These are phyloP conservation scores for Sylvilagus floridanus DNA, from an alignment of 2,797 vertebrate species.

Conservation along the genomic window DNA sequence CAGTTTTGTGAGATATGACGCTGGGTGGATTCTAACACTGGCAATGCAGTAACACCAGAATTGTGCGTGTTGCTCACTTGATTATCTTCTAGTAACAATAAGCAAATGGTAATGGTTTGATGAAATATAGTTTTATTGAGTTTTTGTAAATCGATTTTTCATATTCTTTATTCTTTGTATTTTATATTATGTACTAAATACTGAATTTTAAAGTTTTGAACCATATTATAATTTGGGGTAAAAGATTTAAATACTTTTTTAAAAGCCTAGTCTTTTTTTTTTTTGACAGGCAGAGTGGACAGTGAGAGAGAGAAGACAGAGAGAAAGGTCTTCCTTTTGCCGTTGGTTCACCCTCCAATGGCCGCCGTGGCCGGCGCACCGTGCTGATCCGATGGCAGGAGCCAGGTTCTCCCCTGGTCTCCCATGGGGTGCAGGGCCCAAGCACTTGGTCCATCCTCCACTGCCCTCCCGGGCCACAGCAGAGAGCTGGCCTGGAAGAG, in stretches of 20 bases:
- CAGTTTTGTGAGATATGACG: slow-evolving; percentile 27
- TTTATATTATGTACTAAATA: slow-evolving; percentile 42
- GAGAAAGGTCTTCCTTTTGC: too few relatives aligned
- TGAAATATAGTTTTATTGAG: slow-evolving; percentile 42
- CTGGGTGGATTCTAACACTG: neutral
- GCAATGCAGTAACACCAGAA: neutral
- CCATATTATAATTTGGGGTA: slow-evolving; percentile 5
- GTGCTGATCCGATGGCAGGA: too few relatives aligned
- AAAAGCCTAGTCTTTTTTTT: neutral
- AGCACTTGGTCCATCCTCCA: too few relatives aligned
- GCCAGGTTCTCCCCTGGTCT: too few relatives aligned
- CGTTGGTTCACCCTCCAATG: too few relatives aligned
- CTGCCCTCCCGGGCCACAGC: too few relatives aligned
- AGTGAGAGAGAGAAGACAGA: too few relatives aligned
- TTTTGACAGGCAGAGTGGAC: too few relatives aligned
- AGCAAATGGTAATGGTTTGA: slow-evolving; percentile 23
- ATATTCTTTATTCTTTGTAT: slow-evolving; percentile 37
- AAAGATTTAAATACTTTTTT: slow-evolving; percentile 32
- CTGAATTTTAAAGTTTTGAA: slow-evolving; percentile 35
- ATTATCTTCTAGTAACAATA: slow-evolving; percentile 20
- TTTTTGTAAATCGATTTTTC: neutral
- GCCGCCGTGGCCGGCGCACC: too few relatives aligned
- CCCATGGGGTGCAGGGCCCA: too few relatives aligned
- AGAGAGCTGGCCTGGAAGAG: too few relatives aligned
- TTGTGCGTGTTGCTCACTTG: neutral